Percentiles rank a stretch among this genome's conserved stretches.
phyloP scores from a whole-genome alignment of 2,797 vertebrate genomes.

The Anguilla pacifica region DNA sequence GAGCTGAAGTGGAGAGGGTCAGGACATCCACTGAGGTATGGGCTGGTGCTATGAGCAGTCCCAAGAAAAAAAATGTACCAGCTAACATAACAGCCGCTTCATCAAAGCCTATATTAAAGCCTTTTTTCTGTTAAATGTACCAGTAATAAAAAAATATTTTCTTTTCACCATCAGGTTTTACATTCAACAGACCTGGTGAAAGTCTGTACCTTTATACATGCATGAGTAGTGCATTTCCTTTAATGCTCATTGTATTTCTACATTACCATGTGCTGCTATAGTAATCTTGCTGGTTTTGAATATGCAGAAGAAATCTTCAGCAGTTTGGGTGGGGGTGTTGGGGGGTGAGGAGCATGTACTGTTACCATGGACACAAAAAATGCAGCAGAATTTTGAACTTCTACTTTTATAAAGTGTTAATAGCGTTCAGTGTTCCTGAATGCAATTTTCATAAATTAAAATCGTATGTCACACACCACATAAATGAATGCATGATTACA shows the following conservation, averaged over 20 bases:
- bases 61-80: conserved; percentile 11
- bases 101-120: background rate
- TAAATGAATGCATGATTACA: background rate
- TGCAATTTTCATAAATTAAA: conserved; percentile 24
- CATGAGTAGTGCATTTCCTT: background rate
- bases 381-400: conserved; percentile 28
- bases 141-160: background rate
- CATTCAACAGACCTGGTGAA: background rate
- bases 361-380: conserved; percentile 42
- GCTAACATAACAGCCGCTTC: conserved; percentile 19
- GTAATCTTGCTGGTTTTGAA: background rate
- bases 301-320: background rate
- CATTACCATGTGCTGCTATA: background rate
- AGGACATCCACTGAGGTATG: background rate
- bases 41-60: background rate
- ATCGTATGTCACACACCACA: background rate
- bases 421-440: background rate
- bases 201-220: background rate
- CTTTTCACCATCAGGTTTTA: background rate
- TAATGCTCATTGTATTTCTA: background rate
- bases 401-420: conserved; percentile 1
- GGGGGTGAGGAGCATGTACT: background rate
- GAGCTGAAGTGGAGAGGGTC: background rate
- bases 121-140: background rate
- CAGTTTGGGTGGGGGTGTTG: background rate